Percentiles rank a stretch among this genome's conserved stretches.
Evolutionary conservation across 2,888 invertebrate genomes (phyloP).

Genomic region (Mycalesis mineus): DNA sequence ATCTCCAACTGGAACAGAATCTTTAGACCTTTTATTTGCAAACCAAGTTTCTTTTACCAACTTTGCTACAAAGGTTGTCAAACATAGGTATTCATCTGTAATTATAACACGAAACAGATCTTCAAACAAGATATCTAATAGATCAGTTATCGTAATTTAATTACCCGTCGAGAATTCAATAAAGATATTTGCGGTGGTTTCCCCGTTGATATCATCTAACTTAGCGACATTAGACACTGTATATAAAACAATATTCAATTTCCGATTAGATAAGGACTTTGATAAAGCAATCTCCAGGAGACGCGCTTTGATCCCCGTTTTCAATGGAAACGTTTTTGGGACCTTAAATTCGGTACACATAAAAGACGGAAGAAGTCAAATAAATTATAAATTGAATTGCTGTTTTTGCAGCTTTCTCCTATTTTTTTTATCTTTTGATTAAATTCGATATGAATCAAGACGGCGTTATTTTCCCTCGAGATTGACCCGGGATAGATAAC

Average conservation of each 20-base stretch:
- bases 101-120: background rate
- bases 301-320: constrained; percentile 13
- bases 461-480: constrained; percentile 26
- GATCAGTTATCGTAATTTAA: background rate
- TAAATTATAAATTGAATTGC: constrained; percentile 28
- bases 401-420: constrained; percentile 25
- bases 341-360: constrained; percentile 11
- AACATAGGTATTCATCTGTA: too few species aligned
- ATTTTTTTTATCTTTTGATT: constrained; percentile 27
- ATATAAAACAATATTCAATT: constrained; percentile 6
- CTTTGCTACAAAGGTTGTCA: too few species aligned
- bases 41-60: too few species aligned
- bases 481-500: constrained; percentile 28
- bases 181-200: background rate
- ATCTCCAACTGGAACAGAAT: too few species aligned
- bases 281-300: constrained; percentile 14
- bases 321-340: constrained; percentile 16
- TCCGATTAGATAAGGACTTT: constrained; percentile 13
- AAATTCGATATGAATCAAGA: constrained; percentile 29
- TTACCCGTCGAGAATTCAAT: background rate
- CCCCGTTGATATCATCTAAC: background rate
- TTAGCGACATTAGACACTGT: background rate
- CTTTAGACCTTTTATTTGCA: too few species aligned
- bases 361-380: constrained; percentile 22
- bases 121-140: background rate